Conservation (phyloP, 37 sponge, comb jelly and placozoan genomes). For the Hormiphora californensis region DNA sequence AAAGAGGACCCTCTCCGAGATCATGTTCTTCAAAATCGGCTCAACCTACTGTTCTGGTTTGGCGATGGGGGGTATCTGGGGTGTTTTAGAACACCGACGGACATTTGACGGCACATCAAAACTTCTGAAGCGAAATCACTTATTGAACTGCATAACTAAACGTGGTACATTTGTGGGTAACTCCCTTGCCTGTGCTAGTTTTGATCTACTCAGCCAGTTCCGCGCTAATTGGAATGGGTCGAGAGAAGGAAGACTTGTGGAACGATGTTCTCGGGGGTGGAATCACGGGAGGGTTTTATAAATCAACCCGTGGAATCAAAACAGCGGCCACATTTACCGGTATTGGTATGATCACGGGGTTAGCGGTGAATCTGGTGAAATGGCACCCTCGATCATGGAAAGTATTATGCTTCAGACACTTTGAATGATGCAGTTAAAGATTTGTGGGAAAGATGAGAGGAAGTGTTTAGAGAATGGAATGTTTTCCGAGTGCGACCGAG, state of each 20-base stretch:
- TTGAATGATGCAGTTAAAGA: neutral
- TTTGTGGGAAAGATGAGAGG: conserved; percentile 9
- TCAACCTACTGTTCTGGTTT: neutral
- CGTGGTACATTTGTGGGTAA: conserved; percentile 37
- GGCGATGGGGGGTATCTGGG: neutral
- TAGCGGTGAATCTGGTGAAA: neutral
- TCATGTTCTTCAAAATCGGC: conserved; percentile 20
- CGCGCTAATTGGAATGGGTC: neutral
- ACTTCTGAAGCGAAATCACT: neutral
- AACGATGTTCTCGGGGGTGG: conserved; percentile 12
- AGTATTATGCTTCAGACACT: neutral
- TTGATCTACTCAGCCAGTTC: neutral
- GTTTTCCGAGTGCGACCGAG: no score
- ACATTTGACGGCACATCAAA: neutral
- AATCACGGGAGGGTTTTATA: neutral
- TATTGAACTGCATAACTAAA: neutral
- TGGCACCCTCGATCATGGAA: neutral
- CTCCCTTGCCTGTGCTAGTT: neutral
- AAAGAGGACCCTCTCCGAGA: neutral
- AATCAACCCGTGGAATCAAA: neutral
- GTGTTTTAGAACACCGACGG: neutral
- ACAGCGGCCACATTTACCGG: neutral
- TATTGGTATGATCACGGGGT: neutral
- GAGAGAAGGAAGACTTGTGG: conserved; percentile 19
- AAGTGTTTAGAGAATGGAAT: no score